Evolutionary conservation across 2,113 vertebrate genomes (phyloP).

Genomic region (Limanda limanda): DNA sequence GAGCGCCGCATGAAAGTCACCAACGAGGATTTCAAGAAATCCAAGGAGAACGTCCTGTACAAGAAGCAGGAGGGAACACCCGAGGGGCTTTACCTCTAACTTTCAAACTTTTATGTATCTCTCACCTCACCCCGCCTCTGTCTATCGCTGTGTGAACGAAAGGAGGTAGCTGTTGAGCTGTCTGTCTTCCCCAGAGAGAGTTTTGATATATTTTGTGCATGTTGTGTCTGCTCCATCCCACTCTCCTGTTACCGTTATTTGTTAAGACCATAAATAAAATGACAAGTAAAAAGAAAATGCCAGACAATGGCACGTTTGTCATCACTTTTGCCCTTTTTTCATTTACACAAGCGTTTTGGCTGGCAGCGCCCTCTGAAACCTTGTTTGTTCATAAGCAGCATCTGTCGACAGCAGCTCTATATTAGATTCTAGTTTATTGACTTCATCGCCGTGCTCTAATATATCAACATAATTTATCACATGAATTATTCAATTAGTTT

Average conservation of each 20-base stretch:
- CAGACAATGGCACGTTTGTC: background rate
- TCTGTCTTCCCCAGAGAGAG: constrained; percentile 45
- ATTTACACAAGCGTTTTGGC: background rate
- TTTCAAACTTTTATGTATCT: constrained; percentile 19
- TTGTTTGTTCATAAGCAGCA: constrained; percentile 29
- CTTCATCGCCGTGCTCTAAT: constrained; percentile 24
- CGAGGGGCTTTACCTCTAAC: constrained; percentile 88
- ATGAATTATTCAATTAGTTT: constrained; percentile 45
- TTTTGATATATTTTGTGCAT: constrained; percentile 81
- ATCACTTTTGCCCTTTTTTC: background rate
- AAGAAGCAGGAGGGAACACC: constrained; percentile 99
- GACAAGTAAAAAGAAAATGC: constrained; percentile 13
- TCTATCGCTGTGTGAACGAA: constrained; percentile 46
- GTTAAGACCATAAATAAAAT: constrained; percentile 65
- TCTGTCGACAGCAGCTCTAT: constrained; percentile 30
- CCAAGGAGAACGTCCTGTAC: constrained; percentile 98
- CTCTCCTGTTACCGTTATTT: constrained; percentile 56
- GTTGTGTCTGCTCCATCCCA: constrained; percentile 57
- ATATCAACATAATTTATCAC: constrained; percentile 43
- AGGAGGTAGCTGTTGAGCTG: constrained; percentile 23
- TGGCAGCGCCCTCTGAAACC: constrained; percentile 6
- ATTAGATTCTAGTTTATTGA: constrained; percentile 22
- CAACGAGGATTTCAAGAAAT: constrained; percentile 99
- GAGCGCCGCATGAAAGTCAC: constrained; percentile 99
- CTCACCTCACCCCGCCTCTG: background rate